A percentile compares a stretch with the other conserved stretches of the same genome.
Evolutionary conservation across 2,888 invertebrate genomes (phyloP).

Genomic region (Drosophila koepferae): DNA sequence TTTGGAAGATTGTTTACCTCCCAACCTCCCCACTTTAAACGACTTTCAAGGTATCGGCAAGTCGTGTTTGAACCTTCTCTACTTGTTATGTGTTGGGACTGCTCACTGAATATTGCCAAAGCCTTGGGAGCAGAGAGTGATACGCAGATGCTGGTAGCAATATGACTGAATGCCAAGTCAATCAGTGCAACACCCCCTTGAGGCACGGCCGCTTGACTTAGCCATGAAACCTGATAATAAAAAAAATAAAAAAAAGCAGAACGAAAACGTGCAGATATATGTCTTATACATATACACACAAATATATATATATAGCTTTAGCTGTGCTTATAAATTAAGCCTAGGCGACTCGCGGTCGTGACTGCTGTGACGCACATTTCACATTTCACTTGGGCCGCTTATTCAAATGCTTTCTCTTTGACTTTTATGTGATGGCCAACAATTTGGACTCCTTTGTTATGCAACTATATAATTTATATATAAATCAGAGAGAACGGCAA

Average conservation of each 20-base stretch:
- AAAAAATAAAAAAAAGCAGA: neutral
- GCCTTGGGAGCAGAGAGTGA: conserved; percentile 27
- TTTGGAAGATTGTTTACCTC: too few relatives aligned
- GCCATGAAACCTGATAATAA: conserved; percentile 27
- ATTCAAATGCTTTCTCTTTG: conserved; percentile 4
- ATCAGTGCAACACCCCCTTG: conserved; percentile 52
- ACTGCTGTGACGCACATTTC: conserved; percentile 13
- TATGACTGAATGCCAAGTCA: conserved; percentile 47
- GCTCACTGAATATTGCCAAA: conserved; percentile 40
- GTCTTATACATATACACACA: neutral
- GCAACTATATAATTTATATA: conserved; percentile 64
- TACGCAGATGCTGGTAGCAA: conserved; percentile 14
- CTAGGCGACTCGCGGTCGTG: conserved; percentile 16
- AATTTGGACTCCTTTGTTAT: conserved; percentile 37
- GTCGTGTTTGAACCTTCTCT: neutral
- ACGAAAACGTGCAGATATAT: neutral
- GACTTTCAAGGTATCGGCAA: neutral
- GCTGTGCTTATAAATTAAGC: conserved; percentile 47
- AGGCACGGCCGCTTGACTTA: conserved; percentile 18
- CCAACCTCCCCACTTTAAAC: neutral
- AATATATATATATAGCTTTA: conserved; percentile 1
- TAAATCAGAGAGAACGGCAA: conserved; percentile 41
- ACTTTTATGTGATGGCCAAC: conserved; percentile 26
- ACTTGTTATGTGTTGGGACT: conserved; percentile 13
- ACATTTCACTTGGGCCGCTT: conserved; percentile 45